Percentiles rank a stretch among this genome's conserved stretches.
These are phyloP conservation scores for Dinocampus coccinellae DNA, from an alignment of 2,888 invertebrate species.

Conservation along the genomic window DNA sequence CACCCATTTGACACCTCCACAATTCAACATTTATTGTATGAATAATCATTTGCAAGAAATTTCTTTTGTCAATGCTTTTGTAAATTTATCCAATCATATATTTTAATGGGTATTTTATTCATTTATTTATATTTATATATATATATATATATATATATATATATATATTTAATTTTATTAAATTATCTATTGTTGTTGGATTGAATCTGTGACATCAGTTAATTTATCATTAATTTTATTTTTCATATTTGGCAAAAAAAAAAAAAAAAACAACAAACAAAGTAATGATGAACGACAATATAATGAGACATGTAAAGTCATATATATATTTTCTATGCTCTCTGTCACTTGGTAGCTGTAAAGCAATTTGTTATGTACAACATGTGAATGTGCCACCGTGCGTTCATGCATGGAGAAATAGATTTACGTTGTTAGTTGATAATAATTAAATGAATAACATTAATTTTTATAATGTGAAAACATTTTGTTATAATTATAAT, in stretches of 20 bases:
- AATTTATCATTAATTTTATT: not conserved
- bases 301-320: not conserved
- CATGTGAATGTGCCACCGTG: not conserved
- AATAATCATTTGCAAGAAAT: not conserved
- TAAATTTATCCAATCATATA: not conserved
- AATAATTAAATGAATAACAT: not conserved
- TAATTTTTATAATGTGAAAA: not conserved
- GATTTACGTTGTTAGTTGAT: not conserved
- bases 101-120: not conserved
- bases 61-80: not conserved
- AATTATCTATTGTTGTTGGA: not conserved
- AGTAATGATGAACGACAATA: not conserved
- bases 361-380: not conserved
- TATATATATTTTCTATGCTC: not conserved
- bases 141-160: not conserved
- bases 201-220: not conserved
- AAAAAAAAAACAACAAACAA: too few species aligned
- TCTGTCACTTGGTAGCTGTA: not conserved
- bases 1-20: not conserved
- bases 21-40: not conserved
- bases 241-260: not conserved
- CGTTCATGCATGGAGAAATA: conserved; percentile 1
- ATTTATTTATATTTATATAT: not conserved
- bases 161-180: not conserved
- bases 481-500: too few species aligned